phyloP scores from a whole-genome alignment of 2,797 vertebrate genomes.

The Apodemus agrarius region DNA sequence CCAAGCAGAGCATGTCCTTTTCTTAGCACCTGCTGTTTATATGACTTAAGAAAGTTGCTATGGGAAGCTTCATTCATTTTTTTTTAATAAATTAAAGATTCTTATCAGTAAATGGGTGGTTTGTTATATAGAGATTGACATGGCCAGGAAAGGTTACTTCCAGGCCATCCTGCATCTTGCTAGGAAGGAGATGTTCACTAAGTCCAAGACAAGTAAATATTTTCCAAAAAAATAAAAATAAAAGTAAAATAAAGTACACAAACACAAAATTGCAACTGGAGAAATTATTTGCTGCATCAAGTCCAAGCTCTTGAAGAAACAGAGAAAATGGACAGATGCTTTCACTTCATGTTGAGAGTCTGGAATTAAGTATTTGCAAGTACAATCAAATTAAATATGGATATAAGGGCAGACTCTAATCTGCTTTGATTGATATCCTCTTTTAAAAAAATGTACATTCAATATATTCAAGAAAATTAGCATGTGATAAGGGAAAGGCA shows the following conservation, averaged over 20 bases:
- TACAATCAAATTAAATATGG: not conserved
- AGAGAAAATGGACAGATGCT: not conserved
- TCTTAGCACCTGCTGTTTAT: not conserved
- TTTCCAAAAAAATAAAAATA: not conserved
- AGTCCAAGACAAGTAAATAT: not conserved
- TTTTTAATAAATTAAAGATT: slow-evolving; percentile 3
- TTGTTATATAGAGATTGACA: not conserved
- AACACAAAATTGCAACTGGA: not conserved
- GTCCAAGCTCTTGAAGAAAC: not conserved
- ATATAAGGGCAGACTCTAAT: not conserved
- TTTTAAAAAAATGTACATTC: not conserved
- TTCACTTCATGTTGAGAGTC: not conserved
- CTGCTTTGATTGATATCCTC: not conserved
- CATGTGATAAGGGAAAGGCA: not conserved
- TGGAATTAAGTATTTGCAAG: not conserved
- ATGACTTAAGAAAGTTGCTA: not conserved
- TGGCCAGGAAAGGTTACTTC: not conserved
- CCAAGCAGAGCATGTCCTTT: not conserved
- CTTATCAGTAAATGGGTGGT: not conserved
- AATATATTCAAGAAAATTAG: not conserved
- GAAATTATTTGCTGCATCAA: not conserved
- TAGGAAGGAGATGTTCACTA: not conserved
- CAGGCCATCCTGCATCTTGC: not conserved
- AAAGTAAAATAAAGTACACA: not conserved
- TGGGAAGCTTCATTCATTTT: not conserved